A percentile compares a stretch with the other conserved stretches of the same genome.
Conservation (phyloP, 2,888 invertebrate species). For the Incurvaria masculella region DNA sequence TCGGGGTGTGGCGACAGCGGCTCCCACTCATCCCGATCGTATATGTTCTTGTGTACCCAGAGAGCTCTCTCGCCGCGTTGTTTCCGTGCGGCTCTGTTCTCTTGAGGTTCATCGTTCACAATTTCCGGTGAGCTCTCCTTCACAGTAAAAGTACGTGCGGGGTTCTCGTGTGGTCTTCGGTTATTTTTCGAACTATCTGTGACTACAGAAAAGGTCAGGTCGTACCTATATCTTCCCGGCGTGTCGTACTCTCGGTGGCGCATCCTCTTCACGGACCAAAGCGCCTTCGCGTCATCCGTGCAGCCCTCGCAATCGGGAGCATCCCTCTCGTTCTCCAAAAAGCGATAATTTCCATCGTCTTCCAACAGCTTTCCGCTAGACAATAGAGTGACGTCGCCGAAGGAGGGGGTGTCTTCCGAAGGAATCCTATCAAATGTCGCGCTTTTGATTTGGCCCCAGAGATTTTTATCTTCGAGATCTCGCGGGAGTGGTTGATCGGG, state of each 20-base stretch:
- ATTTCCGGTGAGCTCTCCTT: conserved; percentile 45
- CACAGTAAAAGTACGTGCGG: conserved; percentile 63
- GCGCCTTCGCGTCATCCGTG: conserved; percentile 53
- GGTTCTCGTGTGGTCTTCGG: conserved; percentile 47
- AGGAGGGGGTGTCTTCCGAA: conserved; percentile 39
- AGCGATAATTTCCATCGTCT: conserved; percentile 48
- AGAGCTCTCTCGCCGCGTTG: conserved; percentile 32
- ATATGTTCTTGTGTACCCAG: conserved; percentile 43
- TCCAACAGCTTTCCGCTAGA: conserved; percentile 62
- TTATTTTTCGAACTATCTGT: conserved; percentile 49
- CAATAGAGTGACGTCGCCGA: conserved; percentile 63
- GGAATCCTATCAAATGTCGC: conserved; percentile 41
- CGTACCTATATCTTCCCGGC: conserved; percentile 54
- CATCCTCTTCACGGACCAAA: conserved; percentile 68
- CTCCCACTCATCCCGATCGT: not conserved
- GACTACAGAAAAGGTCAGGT: conserved; percentile 63
- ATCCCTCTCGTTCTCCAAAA: conserved; percentile 46
- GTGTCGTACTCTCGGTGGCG: conserved; percentile 58
- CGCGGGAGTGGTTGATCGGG: conserved; percentile 25
- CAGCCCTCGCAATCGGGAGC: conserved; percentile 43
- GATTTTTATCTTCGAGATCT: conserved; percentile 40
- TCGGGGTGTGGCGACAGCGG: not conserved
- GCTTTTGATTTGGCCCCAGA: conserved; percentile 48
- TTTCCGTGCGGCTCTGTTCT: conserved; percentile 18
- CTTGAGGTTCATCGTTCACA: conserved; percentile 21